phyloP scores from a whole-genome alignment of 2,797 vertebrate species.

The Rhinatrema bivittatum region DNA sequence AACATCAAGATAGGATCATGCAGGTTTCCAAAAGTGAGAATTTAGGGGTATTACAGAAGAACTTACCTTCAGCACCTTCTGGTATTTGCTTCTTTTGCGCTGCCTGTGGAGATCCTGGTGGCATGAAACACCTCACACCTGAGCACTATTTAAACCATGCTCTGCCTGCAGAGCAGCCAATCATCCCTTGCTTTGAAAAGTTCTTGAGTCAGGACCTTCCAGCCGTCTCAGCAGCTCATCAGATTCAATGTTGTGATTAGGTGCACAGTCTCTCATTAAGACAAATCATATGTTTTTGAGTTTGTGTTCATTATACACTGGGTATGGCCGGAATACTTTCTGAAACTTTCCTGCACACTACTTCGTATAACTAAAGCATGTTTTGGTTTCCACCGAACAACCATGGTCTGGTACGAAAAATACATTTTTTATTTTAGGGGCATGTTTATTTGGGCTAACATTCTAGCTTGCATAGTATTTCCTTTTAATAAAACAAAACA shows the following conservation, averaged over 20 bases:
- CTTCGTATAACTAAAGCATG: no score
- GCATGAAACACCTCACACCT: slow-evolving; percentile 6
- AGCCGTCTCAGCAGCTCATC: slow-evolving; percentile 22
- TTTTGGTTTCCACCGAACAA: no score
- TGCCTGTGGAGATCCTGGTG: slow-evolving; percentile 22
- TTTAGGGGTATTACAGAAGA: no score
- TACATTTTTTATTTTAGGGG: no score
- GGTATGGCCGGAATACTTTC: background rate
- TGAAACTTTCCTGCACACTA: fast-evolving
- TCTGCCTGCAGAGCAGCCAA: slow-evolving; percentile 23
- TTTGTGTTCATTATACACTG: fast-evolving
- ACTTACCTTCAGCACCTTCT: slow-evolving; percentile 33
- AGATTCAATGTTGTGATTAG: slow-evolving; percentile 26
- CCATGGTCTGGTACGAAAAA: no score
- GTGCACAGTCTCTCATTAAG: slow-evolving; percentile 28
- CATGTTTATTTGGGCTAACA: no score
- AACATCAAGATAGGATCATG: no score
- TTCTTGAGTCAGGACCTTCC: slow-evolving; percentile 28
- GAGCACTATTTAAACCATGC: slow-evolving; percentile 35
- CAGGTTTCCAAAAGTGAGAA: no score
- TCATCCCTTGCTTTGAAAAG: slow-evolving; percentile 24
- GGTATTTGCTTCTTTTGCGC: slow-evolving; percentile 14
- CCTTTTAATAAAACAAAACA: no score
- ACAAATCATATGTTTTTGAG: slow-evolving; percentile 1
- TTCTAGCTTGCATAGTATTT: no score